Evolutionary conservation across 2,797 vertebrate species (phyloP), one percentile per base, ranked within the genome.

Genomic region (Enteromius anoplus): DNA sequence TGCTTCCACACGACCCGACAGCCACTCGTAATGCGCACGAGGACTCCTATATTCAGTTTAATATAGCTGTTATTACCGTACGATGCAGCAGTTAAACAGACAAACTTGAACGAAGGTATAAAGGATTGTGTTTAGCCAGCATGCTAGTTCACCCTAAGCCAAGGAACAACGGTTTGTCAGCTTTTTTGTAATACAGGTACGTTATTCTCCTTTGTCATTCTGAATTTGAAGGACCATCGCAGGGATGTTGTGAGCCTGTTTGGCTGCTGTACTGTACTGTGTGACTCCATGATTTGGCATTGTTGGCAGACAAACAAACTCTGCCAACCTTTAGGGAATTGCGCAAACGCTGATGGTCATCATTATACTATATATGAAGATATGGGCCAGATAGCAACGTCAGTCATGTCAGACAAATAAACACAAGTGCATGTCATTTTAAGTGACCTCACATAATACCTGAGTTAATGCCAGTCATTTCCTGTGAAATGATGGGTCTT

Each of bases 351-450:
- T 37, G 62, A 12, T 84, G 78, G 49, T 26, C n/a, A 71, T 34
- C 23, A 69, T 4, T 40, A 51, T 53, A 15, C 11, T 66, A 73
- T 87, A 60, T 86, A 88, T 64, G 77, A 68, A 80, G 84, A 90
- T 75, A n/a, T 26, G 53, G 11, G 47, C 66, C 65, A 45, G 60
- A 84, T 75, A 42, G 84, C 85, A 90, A 90, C 32, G 49, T 7
- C 26, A 62, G 66, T 23, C 23, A 49, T 84, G 76, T 29, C 86
- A 86, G 40, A 32, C 19, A 23, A 42, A 64, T 37, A 7, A 10
- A 32, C 47, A 72, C 3, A 34, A 53, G 19, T 45, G 37, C 34
- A 19, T 60, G 51, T 10, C 17, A 17, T 69, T 55, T 29, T 21
- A 19, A 80, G 5, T n/a, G 42, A n/a, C 21, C n/a, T 73, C 14